phyloP scores from a whole-genome alignment of 2,888 invertebrate species.

The Eurytoma californica region DNA sequence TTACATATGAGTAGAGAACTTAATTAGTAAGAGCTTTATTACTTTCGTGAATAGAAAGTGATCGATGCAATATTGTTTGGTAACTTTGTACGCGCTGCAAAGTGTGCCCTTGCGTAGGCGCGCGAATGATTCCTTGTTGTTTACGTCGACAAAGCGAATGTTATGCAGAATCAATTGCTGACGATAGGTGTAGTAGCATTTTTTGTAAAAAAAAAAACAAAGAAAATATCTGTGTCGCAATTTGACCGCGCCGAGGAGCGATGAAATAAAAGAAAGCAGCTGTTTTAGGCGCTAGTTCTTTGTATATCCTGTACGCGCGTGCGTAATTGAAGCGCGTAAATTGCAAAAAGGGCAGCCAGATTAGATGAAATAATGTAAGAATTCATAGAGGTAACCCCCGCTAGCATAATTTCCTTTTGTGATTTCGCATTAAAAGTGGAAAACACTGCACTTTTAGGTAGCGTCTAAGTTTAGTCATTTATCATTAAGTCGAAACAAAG shows the following conservation, averaged over 20 bases:
- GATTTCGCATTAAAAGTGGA: slow-evolving; percentile 46
- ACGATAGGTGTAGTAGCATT: slow-evolving; percentile 34
- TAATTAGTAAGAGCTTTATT: slow-evolving; percentile 39
- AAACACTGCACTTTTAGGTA: slow-evolving; percentile 35
- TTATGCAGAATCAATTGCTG: slow-evolving; percentile 32
- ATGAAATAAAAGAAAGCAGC: neutral
- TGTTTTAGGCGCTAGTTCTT: slow-evolving; percentile 47
- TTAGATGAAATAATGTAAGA: slow-evolving; percentile 25
- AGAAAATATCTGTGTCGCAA: neutral
- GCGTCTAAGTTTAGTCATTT: slow-evolving; percentile 44
- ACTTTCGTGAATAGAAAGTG: slow-evolving; percentile 28
- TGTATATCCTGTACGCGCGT: slow-evolving; percentile 23
- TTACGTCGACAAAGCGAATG: slow-evolving; percentile 20
- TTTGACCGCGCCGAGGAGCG: neutral
- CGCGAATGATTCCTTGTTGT: slow-evolving; percentile 30
- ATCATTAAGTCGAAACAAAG: slow-evolving; percentile 37
- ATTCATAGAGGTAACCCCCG: slow-evolving; percentile 17
- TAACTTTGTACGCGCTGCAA: slow-evolving; percentile 28
- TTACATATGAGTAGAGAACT: slow-evolving; percentile 24
- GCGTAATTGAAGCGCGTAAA: neutral
- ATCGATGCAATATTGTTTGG: slow-evolving; percentile 51
- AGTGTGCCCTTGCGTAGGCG: slow-evolving; percentile 9
- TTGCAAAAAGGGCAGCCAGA: neutral
- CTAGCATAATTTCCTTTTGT: slow-evolving; percentile 51
- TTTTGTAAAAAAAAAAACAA: slow-evolving; percentile 29